phyloP scores from a whole-genome alignment of 2,888 invertebrate genomes.

The Sphaeridia pumilis region DNA sequence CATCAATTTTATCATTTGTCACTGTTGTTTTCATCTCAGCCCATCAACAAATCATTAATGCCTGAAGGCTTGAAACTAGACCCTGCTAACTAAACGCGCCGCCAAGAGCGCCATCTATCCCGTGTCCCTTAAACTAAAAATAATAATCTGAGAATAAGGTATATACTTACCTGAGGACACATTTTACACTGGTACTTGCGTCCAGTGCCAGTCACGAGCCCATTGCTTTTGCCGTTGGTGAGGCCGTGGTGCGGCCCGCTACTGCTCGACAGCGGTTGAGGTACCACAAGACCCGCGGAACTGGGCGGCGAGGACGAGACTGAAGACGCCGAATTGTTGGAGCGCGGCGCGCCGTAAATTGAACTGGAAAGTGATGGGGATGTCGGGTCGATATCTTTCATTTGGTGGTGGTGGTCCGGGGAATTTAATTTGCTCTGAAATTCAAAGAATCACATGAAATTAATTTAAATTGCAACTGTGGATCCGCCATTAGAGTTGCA shows the following conservation, averaged over 20 bases:
- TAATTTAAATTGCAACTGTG: no score
- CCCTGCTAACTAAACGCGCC: no score
- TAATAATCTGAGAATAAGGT: no score
- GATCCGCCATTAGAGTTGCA: no score
- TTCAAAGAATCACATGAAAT: no score
- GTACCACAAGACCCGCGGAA: conserved; percentile 67
- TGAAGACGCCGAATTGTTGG: conserved; percentile 44
- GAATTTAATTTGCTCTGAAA: conserved; percentile 54
- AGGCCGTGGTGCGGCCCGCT: no score
- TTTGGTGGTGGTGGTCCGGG: conserved; percentile 46
- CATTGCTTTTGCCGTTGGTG: conserved; percentile 24
- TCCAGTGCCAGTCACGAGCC: conserved; percentile 42
- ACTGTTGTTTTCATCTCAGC: no score
- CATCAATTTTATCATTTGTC: no score
- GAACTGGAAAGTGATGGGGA: conserved; percentile 32
- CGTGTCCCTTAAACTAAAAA: no score
- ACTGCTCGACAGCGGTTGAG: conserved; percentile 52
- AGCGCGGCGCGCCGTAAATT: conserved; percentile 38
- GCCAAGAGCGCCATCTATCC: no score
- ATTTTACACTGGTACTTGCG: conserved; percentile 92
- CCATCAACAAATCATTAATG: no score
- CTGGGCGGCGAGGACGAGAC: conserved; percentile 39
- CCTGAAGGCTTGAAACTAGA: no score
- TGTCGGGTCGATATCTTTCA: conserved; percentile 28
- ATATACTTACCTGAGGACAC: conserved; percentile 79